Percentiles rank a stretch among this genome's conserved stretches.
Conservation (phyloP, 2,113 vertebrate species). For the Turdus rufiventris region DNA sequence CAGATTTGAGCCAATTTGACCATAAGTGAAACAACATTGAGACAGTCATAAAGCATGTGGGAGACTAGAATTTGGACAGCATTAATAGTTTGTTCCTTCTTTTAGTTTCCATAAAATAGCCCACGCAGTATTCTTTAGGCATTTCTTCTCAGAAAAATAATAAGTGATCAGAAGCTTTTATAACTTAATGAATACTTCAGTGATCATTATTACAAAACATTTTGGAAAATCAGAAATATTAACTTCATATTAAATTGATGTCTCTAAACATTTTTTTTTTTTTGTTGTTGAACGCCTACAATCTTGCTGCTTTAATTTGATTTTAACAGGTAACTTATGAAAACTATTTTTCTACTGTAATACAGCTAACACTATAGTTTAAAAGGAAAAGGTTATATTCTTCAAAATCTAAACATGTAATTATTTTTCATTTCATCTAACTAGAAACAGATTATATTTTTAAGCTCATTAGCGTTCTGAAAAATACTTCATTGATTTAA, state of each 20-base stretch:
- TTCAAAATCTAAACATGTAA: not conserved
- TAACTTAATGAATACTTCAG: conserved; percentile 32
- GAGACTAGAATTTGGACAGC: not conserved
- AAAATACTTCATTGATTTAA: not conserved
- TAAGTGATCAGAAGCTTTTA: conserved; percentile 18
- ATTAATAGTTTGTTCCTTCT: not conserved
- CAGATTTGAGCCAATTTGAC: not conserved
- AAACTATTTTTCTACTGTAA: not conserved
- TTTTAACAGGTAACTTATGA: not conserved
- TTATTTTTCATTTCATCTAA: not conserved
- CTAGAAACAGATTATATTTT: not conserved
- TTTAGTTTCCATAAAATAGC: conserved; percentile 22
- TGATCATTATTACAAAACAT: not conserved
- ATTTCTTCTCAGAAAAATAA: conserved; percentile 41
- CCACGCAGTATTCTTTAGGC: not conserved
- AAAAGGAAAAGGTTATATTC: not conserved
- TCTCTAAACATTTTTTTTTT: not conserved
- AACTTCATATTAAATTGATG: not conserved
- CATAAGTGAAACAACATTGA: not conserved
- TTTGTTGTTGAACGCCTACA: not conserved
- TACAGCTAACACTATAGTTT: not conserved
- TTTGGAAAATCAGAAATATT: not conserved
- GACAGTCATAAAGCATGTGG: not conserved
- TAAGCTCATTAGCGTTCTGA: not conserved
- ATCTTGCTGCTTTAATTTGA: not conserved